phyloP scores from a whole-genome alignment of 2,113 vertebrate species.

The Noturus placidus region DNA sequence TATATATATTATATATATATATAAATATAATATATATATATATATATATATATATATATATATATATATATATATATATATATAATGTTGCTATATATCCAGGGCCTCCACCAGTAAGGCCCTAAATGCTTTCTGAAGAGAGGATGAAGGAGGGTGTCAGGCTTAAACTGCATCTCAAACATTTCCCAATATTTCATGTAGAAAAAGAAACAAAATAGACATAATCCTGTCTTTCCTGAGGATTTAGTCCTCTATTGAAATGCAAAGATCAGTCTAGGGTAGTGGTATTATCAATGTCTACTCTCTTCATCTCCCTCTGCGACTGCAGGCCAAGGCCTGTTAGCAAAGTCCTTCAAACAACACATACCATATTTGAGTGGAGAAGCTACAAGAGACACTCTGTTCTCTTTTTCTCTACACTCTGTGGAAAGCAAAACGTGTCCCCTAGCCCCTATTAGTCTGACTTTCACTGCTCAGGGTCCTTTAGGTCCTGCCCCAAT shows the following conservation, averaged over 20 bases:
- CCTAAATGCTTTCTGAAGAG: neutral
- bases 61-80: no score
- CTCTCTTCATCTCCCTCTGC: neutral
- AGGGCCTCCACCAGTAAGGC: neutral
- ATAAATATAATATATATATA: no score
- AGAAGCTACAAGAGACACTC: neutral
- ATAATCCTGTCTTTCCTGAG: neutral
- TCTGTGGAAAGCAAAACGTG: neutral
- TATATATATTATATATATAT: no score
- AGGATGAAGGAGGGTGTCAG: neutral
- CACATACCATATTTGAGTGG: neutral
- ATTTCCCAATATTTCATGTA: neutral
- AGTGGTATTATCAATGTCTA: neutral
- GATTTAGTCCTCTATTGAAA: neutral
- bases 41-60: no score
- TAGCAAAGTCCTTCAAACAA: neutral
- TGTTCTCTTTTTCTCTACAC: neutral
- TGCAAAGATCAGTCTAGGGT: neutral
- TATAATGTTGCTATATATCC: neutral
- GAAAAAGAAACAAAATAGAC: neutral
- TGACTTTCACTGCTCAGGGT: neutral
- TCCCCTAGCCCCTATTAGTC: neutral
- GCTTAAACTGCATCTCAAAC: neutral
- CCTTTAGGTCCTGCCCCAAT: neutral
- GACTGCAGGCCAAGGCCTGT: neutral